Percentiles rank a stretch among this genome's conserved stretches.
Evolutionary conservation across 2,113 vertebrate species (phyloP).

Genomic region (Empidonax traillii): DNA sequence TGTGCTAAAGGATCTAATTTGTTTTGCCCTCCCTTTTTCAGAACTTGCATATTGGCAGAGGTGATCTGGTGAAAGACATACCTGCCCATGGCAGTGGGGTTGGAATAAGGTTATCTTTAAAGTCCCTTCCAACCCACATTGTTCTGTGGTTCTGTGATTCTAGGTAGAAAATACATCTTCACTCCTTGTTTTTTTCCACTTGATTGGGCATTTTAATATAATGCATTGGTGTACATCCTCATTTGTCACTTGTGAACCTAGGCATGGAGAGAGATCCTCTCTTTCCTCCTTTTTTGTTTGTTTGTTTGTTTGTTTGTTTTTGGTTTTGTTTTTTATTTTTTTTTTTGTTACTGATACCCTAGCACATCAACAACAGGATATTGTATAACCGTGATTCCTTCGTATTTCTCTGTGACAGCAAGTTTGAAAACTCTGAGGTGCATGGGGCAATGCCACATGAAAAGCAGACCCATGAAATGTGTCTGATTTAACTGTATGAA

Average conservation of each 20-base stretch:
- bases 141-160: background rate
- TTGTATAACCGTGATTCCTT: background rate
- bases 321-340: no score
- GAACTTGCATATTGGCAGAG: background rate
- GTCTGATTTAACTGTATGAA: background rate
- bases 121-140: background rate
- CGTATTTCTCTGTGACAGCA: background rate
- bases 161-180: background rate
- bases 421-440: background rate
- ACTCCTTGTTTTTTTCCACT: background rate
- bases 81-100: background rate
- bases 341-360: background rate
- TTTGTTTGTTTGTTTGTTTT: no score
- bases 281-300: background rate
- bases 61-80: background rate
- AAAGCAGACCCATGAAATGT: background rate
- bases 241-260: background rate
- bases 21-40: background rate
- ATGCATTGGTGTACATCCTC: background rate
- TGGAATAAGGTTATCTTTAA: background rate
- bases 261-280: background rate
- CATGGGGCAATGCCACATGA: background rate
- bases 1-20: background rate
- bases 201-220: background rate
- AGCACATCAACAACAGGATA: background rate